These are phyloP conservation scores for Xylocampa areola DNA, from an alignment of 2,888 invertebrate genomes.

Conservation along the genomic window DNA sequence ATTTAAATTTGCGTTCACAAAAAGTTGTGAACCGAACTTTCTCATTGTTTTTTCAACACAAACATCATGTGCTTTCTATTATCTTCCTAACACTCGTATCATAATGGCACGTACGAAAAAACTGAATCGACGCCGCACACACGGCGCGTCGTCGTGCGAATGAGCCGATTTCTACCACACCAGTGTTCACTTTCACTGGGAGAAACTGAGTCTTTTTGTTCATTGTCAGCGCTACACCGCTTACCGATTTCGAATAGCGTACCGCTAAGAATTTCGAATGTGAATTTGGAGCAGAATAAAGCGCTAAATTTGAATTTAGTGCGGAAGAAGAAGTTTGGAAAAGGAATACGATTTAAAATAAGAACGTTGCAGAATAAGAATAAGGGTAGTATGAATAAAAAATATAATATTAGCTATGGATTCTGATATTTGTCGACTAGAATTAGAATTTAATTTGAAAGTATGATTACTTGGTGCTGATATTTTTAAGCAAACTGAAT, in stretches of 20 bases:
- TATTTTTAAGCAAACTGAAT: slow-evolving; percentile 2
- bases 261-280: slow-evolving; percentile 64
- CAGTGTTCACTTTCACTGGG: slow-evolving; percentile 87
- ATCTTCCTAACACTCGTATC: slow-evolving; percentile 35
- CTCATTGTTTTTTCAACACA: slow-evolving; percentile 42
- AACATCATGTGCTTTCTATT: slow-evolving; percentile 51
- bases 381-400: too few species aligned
- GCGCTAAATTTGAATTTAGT: slow-evolving; percentile 40
- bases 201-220: slow-evolving; percentile 86
- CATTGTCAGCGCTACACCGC: slow-evolving; percentile 74
- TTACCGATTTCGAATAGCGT: slow-evolving; percentile 75
- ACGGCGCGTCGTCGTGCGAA: slow-evolving; percentile 60
- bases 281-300: slow-evolving; percentile 45
- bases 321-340: slow-evolving; percentile 20
- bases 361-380: neutral
- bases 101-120: slow-evolving; percentile 53
- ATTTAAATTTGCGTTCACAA: slow-evolving; percentile 5
- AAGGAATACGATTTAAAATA: slow-evolving; percentile 9
- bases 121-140: slow-evolving; percentile 56
- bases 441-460: neutral
- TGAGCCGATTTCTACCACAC: slow-evolving; percentile 77
- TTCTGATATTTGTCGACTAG: too few species aligned
- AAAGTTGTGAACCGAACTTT: slow-evolving; percentile 32
- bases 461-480: neutral
- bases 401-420: too few species aligned